phyloP scores from a whole-genome alignment of 2,113 vertebrate genomes.

The Eubucco bourcierii region DNA sequence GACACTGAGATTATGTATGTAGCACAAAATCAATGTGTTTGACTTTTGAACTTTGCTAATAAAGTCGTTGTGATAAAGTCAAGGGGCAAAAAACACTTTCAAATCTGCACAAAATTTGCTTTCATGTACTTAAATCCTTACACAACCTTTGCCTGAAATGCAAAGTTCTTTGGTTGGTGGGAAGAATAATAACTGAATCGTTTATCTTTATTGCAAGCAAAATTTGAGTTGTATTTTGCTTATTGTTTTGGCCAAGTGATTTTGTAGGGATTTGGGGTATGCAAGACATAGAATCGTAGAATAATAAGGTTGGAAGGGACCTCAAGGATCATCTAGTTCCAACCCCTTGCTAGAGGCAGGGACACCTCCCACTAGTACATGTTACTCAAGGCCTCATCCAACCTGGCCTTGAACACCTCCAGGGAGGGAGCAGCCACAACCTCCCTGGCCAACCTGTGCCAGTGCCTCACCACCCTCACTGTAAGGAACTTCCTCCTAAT shows the following conservation, averaged over 20 bases:
- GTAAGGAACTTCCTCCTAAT: no score
- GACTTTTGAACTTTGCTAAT: not conserved
- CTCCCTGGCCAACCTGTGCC: no score
- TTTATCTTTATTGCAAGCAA: not conserved
- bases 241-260: slow-evolving; percentile 17
- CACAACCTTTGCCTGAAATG: not conserved
- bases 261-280: not conserved
- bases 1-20: not conserved
- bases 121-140: not conserved
- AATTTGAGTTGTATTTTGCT: not conserved
- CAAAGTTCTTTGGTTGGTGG: not conserved
- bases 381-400: no score
- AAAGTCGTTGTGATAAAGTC: not conserved
- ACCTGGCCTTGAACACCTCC: no score
- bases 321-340: no score
- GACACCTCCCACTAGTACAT: no score
- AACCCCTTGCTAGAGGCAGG: no score
- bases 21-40: not conserved
- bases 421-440: no score
- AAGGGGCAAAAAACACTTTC: not conserved
- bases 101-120: not conserved
- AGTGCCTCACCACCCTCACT: no score
- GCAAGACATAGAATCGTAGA: no score
- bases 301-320: no score
- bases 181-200: not conserved